These are phyloP conservation scores for Xenopus borealis DNA, from an alignment of 2,113 vertebrate species.

Conservation along the genomic window DNA sequence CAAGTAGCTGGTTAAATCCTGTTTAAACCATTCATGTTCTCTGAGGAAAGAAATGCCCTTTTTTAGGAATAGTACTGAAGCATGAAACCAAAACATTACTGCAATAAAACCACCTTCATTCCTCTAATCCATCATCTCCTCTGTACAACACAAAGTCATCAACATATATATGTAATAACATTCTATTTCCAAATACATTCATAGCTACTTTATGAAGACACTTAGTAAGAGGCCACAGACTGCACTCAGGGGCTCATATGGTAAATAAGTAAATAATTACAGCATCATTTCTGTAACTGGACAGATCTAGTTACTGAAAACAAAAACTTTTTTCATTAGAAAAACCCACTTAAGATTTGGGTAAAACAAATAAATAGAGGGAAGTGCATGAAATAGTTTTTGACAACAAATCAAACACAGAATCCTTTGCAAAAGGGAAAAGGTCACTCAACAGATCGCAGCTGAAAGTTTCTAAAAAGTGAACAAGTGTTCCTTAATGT, in stretches of 20 bases:
- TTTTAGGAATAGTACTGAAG: background rate
- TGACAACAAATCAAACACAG: slow-evolving; percentile 2
- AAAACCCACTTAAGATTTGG: background rate
- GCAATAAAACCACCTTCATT: too few species aligned
- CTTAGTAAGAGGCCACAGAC: too few species aligned
- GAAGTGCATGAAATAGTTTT: background rate
- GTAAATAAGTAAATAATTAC: background rate
- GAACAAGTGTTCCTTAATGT: background rate
- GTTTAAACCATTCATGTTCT: slow-evolving; percentile 97
- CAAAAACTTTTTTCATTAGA: background rate
- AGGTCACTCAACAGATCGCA: slow-evolving; percentile 10
- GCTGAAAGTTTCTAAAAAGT: slow-evolving; percentile 1
- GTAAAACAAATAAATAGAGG: slow-evolving; percentile 2
- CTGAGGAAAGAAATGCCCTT: slow-evolving; percentile 56
- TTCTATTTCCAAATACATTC: too few species aligned
- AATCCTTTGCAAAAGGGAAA: slow-evolving; percentile 14
- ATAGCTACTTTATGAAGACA: too few species aligned
- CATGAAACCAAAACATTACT: background rate
- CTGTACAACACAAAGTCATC: too few species aligned
- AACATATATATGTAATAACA: too few species aligned
- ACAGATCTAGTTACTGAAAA: background rate
- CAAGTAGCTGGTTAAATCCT: slow-evolving; percentile 91
- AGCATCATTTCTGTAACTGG: background rate
- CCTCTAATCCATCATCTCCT: too few species aligned
- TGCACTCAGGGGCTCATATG: too few species aligned